Conservation (phyloP, 1,140 invertebrate genomes). For the Dicyema japonicum region DNA sequence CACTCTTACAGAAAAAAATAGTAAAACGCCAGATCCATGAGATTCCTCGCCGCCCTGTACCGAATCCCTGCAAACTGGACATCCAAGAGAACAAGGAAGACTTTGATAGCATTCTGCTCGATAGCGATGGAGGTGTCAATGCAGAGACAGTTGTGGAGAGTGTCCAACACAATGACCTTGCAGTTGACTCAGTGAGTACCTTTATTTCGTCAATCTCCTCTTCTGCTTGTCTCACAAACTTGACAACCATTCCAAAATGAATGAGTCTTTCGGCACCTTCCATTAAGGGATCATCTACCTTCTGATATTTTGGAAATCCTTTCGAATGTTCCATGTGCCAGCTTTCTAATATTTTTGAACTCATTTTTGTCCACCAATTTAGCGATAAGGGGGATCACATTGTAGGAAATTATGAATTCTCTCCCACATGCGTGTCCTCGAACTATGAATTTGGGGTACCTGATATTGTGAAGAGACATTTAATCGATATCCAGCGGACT, state of each 20-base stretch:
- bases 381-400: slow-evolving; percentile 12
- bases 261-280: slow-evolving; percentile 13
- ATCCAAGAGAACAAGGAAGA: slow-evolving; percentile 11
- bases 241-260: slow-evolving; percentile 10
- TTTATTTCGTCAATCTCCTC: slow-evolving; percentile 17
- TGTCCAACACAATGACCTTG: too few species aligned
- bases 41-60: slow-evolving; percentile 15
- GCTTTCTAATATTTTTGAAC: slow-evolving; percentile 13
- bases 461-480: too few species aligned
- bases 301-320: slow-evolving; percentile 14
- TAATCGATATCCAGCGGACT: slow-evolving; percentile 1
- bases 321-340: slow-evolving; percentile 16
- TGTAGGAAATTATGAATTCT: slow-evolving; percentile 13
- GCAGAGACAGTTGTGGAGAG: slow-evolving; percentile 17
- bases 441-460: too few species aligned
- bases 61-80: slow-evolving; percentile 9
- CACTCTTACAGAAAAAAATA: slow-evolving; percentile 8
- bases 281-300: slow-evolving; percentile 9
- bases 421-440: slow-evolving; percentile 17
- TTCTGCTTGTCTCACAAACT: slow-evolving; percentile 12
- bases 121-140: slow-evolving; percentile 14
- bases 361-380: slow-evolving; percentile 16
- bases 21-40: slow-evolving; percentile 17
- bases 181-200: too few species aligned
- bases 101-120: slow-evolving; percentile 11